Evolutionary conservation across 2,888 invertebrate species (phyloP).

Genomic region (Synergus laeviventris): DNA sequence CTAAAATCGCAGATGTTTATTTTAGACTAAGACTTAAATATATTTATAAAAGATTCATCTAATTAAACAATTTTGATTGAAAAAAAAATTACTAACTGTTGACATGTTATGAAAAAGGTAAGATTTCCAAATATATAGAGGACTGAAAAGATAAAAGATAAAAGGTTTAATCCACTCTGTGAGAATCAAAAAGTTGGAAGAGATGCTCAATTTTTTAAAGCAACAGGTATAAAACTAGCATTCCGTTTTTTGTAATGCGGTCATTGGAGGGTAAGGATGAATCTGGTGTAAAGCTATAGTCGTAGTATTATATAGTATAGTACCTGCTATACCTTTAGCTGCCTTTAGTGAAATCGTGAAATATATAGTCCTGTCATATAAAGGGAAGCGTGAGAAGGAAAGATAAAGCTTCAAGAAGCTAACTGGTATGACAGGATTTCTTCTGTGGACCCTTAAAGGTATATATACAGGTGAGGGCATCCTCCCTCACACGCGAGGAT

Average conservation of each 20-base stretch:
- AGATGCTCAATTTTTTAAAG: conserved; percentile 17
- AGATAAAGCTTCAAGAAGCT: conserved; percentile 7
- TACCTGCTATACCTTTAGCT: not conserved
- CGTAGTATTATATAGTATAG: not conserved
- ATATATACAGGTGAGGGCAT: not conserved
- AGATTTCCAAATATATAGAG: not conserved
- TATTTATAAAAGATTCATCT: too few species aligned
- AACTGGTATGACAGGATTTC: conserved; percentile 36
- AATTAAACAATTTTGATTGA: not conserved
- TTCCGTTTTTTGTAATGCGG: conserved; percentile 13
- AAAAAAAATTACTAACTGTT: not conserved
- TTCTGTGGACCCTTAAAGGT: not conserved
- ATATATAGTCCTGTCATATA: not conserved
- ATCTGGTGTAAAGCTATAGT: not conserved
- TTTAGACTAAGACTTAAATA: too few species aligned
- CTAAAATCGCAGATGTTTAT: too few species aligned
- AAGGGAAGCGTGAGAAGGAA: conserved; percentile 23
- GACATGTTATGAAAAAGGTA: too few species aligned
- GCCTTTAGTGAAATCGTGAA: too few species aligned
- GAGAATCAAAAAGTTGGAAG: not conserved
- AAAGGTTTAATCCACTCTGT: not conserved
- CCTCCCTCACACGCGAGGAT: not conserved
- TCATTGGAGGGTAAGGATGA: conserved; percentile 4
- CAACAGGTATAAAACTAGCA: conserved; percentile 10
- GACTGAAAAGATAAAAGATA: not conserved